Evolutionary conservation across 1,140 invertebrate species (phyloP), one percentile per base, ranked within the genome.

Genomic region (Pectinophora gossypiella): DNA sequence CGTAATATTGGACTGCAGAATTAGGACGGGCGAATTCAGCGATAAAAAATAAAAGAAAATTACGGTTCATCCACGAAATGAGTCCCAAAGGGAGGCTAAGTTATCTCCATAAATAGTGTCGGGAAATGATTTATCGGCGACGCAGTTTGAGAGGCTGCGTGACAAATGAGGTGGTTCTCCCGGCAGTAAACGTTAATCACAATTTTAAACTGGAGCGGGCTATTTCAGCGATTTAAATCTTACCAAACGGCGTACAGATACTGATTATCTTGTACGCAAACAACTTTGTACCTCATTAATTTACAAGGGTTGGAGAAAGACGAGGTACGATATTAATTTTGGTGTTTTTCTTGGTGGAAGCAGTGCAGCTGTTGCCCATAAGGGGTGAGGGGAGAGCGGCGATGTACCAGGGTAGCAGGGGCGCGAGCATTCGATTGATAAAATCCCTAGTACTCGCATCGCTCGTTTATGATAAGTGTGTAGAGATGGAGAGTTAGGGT

Each of bases 91-190:
- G 61, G 55, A 57, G 54, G 64, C 51, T 61, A 52, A 68, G 60
- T 62, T 68, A 72, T 76, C 62, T 72, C 55, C 65, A 65, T 77
- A 75, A 80, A 73, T 73, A 77, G 68, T 69, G 66, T 59, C 57
- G 44, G 53, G 23, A 54, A 54, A 70, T 74, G 72, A 77, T 80
- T 80, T 72, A 77, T 73, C 48, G 46, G 19, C 66, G 55, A 61
- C 69, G 60, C 51, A 53, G 64, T 62, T 68, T 63, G 64, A 71
- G 68, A 58, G 62, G 58, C 61, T 42, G 35, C 58, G 52, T 75
- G 76, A 76, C 72, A 76, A 76, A 80, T 66, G 72, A 70, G 71
- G 52, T 59, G 18, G 64, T 38, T 59, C 46, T 35, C 16, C 22
- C 20, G 43, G 20, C 47, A 42, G 6, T 42, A 23, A 53, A 40